Evolutionary conservation across 1,140 invertebrate genomes (phyloP), one percentile per base, ranked within the genome.

Genomic region (Brachionus rotundiformis): DNA sequence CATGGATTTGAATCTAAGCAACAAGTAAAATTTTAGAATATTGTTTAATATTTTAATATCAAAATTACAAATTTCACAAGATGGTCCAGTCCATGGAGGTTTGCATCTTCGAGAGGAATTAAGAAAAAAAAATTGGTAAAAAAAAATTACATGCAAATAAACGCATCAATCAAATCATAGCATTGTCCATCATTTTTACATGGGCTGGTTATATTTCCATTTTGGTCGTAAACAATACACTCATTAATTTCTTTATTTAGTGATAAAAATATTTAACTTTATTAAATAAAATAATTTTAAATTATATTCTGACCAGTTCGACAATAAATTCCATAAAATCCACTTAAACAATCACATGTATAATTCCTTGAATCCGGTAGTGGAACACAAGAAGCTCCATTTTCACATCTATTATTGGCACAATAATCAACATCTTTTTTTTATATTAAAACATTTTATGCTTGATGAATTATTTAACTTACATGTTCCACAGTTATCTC

Each of bases 351-450:
- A 13, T 11, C 2, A 41, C 81, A 82, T 4, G 25, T 61, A 13
- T 71, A 82, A 27, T 61, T 54, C 11, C 19, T 47, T 6, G 13
- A 23, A 39, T 25, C 39, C 19, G 39, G 11, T 27, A 25, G 27
- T 0, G 61, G 63, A 13, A 71, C n/a, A 86, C 92, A 93, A 1
- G 90, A 91, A 7, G 90, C 92, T 0, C 91, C 92, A 85, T 93
- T 93, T 83, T 88, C 84, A 84, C 92, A 92, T 0, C 85, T 85
- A 31, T 73, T 71, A 41, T 68, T 47, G 3, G 54, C 79, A 29
- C 79, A 81, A 19, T 41, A 68, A 31, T 81, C 76, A 23, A 59
- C 29, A 25, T 79, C 76, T 79, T 33, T 36, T 19, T 31, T 44
- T 10, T 19, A 31, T 25, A 27, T 31, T 54, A 31, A 25, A 41